Percentiles rank a stretch among this genome's conserved stretches.
Evolutionary conservation across 2,113 vertebrate species (phyloP).

Genomic region (Podiceps cristatus): DNA sequence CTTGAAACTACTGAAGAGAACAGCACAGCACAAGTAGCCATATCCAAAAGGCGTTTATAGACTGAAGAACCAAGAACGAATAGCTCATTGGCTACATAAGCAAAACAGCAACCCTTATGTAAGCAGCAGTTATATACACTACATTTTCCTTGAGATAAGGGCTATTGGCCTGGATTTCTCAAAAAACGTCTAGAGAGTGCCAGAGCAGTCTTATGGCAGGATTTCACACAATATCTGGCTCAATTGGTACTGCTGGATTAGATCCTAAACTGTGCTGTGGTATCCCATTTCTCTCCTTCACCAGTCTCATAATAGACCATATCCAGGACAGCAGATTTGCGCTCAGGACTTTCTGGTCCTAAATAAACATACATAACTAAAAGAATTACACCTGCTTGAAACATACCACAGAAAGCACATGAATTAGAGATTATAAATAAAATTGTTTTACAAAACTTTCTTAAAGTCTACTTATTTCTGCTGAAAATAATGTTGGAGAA

Average conservation of each 20-base stretch:
- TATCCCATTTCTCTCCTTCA: not conserved
- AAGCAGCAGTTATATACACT: not conserved
- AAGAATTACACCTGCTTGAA: not conserved
- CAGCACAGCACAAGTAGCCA: not conserved
- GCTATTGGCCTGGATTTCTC: not conserved
- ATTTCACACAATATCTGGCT: not conserved
- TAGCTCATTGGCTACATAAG: not conserved
- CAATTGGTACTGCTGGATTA: not conserved
- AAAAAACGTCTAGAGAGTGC: not conserved
- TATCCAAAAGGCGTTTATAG: not conserved
- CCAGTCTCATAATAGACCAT: not conserved
- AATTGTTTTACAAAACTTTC: not conserved
- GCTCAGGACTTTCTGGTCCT: not conserved
- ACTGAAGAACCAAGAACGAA: not conserved
- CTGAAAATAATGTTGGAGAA: not conserved
- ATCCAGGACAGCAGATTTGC: not conserved
- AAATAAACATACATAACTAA: not conserved
- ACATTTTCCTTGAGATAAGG: not conserved
- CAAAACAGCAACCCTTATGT: not conserved
- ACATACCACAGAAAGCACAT: not conserved
- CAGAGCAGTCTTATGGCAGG: not conserved
- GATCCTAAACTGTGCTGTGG: not conserved
- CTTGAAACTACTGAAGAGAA: not conserved
- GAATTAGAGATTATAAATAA: not conserved
- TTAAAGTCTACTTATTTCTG: not conserved